phyloP scores from a whole-genome alignment of 37 sponge, comb jelly and placozoan genomes.

The Diacarnus erythraeanus region DNA sequence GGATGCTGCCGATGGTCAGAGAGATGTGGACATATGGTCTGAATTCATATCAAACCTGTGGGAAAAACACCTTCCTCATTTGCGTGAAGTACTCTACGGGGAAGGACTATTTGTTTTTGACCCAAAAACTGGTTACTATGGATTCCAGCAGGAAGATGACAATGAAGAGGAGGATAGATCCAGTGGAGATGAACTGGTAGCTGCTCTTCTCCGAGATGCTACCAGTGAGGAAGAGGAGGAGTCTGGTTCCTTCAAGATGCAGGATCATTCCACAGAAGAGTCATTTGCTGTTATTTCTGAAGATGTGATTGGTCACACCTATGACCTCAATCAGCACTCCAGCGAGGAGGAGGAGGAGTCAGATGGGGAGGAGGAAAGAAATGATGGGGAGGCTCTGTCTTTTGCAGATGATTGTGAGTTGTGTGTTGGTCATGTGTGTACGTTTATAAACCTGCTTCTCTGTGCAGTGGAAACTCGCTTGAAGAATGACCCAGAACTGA shows the following conservation, averaged over 20 bases:
- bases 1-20: neutral
- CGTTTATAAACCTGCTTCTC: neutral
- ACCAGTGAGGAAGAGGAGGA: neutral
- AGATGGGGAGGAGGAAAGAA: neutral
- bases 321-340: neutral
- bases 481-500: constrained; percentile 11
- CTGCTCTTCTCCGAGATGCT: neutral
- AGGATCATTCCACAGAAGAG: neutral
- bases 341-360: constrained; percentile 31
- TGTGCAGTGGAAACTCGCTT: constrained; percentile 14
- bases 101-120: constrained; percentile 59
- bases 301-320: constrained; percentile 13
- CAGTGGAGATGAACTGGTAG: neutral
- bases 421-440: neutral
- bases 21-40: constrained; percentile 22
- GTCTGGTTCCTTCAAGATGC: neutral
- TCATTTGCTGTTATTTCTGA: neutral
- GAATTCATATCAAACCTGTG: constrained; percentile 57
- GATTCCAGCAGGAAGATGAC: constrained; percentile 18
- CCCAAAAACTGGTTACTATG: constrained; percentile 24
- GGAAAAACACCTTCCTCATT: constrained; percentile 37
- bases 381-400: neutral
- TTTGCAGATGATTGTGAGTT: neutral
- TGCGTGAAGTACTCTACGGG: constrained; percentile 13
- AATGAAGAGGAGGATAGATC: neutral